Evolutionary conservation across 2,888 invertebrate genomes (phyloP), one percentile per base, ranked within the genome.

Genomic region (Caenorhabditis panamensis): DNA sequence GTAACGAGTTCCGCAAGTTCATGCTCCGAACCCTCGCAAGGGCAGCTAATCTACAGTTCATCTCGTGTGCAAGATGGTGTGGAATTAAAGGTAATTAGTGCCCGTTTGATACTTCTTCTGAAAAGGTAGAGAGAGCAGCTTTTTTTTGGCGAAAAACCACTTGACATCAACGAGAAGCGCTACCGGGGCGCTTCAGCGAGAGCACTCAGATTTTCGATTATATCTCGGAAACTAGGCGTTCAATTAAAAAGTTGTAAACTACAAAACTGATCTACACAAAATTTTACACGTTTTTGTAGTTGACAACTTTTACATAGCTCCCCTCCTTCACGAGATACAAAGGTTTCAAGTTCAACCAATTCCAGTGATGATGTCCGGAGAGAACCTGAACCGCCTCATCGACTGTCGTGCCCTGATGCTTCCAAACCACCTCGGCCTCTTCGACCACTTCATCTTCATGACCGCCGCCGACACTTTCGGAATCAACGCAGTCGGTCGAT

Each of bases 361-460:
- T 62, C 16, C 54, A 69, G 69, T 77, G 5, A 64, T 68, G 56
- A 77, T 67, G 62, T 77, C 76, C 16, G 68, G 68, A 24, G 68
- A 77, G 8, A 49, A 49, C 1, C 37, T 79, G 37, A 62, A 63
- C 11, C 49, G 67, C 13, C 61, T 84, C 41, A 61, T 81, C 11
- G 84, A 86, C 62, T 73, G 82, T 18, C 83, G 87, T n/a, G 59
- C 75, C 20, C 72, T 87, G 9, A 67, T 83, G 53, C 68, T 88
- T 16, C 72, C 73, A 18, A 88, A 88, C 41, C 88, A 88, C 61
- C 68, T 88, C 11, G 85, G 83, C 1, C 76, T 88, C 4, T 68
- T 86, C 24, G 88, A 88, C 71, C 88, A 88, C 56, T 88, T 87
- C 69, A 78, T 84, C 41, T 62, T 88, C 41, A 88, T 88, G 88